Conservation (phyloP, 2,113 vertebrate species). For the Herpetotheres cachinnans region DNA sequence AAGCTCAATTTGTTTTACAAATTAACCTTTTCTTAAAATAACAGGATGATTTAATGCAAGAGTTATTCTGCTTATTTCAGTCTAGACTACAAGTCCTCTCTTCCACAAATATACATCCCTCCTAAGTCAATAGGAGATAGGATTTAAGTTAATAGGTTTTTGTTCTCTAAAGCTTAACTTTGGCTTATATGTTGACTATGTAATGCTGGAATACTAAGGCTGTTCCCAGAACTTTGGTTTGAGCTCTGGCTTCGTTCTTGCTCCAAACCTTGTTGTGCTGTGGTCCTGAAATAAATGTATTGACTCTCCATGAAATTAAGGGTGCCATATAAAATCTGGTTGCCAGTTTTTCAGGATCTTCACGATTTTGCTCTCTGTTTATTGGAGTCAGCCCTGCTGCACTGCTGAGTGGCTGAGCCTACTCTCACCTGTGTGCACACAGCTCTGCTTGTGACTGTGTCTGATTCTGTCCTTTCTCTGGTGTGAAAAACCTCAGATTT, state of each 20-base stretch:
- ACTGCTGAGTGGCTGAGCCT: background rate
- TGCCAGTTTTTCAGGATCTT: background rate
- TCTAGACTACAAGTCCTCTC: background rate
- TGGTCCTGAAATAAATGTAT: background rate
- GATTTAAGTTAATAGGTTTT: background rate
- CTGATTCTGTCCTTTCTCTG: background rate
- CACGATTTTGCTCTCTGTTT: background rate
- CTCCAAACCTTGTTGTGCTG: background rate
- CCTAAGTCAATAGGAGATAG: background rate
- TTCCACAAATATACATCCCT: background rate
- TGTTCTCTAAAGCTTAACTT: background rate
- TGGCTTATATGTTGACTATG: background rate
- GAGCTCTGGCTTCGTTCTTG: background rate
- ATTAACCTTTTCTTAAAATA: conserved; percentile 67
- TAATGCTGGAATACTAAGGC: background rate
- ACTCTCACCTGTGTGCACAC: background rate
- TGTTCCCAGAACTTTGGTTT: background rate
- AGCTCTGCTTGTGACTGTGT: background rate
- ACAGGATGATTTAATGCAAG: conserved; percentile 55
- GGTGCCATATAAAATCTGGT: background rate
- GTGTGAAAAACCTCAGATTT: background rate
- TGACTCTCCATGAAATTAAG: background rate
- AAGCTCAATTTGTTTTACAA: conserved; percentile 65
- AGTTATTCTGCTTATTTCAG: conserved; percentile 35
- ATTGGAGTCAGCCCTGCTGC: background rate